phyloP scores from a whole-genome alignment of 2,888 invertebrate species.

The Acanthoscelides obtectus region DNA sequence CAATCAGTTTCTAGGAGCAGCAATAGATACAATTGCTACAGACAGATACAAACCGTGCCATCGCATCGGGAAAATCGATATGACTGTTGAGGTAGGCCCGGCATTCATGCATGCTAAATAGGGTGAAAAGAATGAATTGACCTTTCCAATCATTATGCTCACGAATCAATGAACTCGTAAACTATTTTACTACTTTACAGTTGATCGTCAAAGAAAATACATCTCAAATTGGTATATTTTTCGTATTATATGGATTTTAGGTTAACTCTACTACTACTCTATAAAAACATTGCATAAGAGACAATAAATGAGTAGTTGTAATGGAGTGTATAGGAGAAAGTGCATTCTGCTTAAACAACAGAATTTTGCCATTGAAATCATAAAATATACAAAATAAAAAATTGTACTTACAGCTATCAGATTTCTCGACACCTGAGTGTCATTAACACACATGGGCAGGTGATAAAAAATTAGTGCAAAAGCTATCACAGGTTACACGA shows the following conservation, averaged over 20 bases:
- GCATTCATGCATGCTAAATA: neutral
- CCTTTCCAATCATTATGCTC: neutral
- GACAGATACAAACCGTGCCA: neutral
- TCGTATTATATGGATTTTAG: neutral
- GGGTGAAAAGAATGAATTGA: neutral
- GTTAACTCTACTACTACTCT: neutral
- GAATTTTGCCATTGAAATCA: neutral
- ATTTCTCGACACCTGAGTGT: neutral
- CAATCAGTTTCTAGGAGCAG: no score
- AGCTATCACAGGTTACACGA: neutral
- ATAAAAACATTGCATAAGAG: no score
- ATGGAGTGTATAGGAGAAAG: no score
- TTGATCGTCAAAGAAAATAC: neutral
- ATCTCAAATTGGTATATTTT: neutral
- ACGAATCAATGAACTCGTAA: neutral
- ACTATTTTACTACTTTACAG: neutral
- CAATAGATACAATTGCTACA: neutral
- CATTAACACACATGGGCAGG: neutral
- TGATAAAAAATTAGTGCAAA: neutral
- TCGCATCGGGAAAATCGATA: neutral
- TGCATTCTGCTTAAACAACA: neutral
- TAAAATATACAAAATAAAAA: neutral
- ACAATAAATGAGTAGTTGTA: no score
- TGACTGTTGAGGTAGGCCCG: neutral
- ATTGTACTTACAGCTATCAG: neutral